Conservation (phyloP, 2,113 vertebrate species). For the Neofelis nebulosa region DNA sequence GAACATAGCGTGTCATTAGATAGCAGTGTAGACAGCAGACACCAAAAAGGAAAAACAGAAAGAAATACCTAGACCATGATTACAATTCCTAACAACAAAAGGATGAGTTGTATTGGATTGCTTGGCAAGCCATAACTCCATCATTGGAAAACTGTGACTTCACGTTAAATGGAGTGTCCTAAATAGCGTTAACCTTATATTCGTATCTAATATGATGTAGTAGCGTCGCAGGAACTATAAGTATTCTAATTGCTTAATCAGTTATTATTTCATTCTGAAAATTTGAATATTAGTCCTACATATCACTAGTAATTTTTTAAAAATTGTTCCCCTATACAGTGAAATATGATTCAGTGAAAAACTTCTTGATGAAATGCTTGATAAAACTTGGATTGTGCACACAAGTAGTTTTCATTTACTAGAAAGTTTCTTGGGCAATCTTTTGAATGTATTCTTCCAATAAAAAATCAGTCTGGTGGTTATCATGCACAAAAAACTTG, state of each 20-base stretch:
- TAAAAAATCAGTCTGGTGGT: not conserved
- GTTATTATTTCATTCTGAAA: slow-evolving; percentile 51
- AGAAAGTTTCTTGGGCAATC: not conserved
- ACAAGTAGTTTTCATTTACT: not conserved
- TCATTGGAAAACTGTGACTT: not conserved
- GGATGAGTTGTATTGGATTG: not conserved
- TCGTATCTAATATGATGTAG: not conserved
- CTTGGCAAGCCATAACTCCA: not conserved
- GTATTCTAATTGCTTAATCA: not conserved
- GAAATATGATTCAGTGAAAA: slow-evolving; percentile 52
- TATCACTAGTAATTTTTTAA: slow-evolving; percentile 16
- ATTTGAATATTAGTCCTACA: not conserved
- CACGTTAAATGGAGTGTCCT: not conserved
- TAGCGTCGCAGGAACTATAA: not conserved
- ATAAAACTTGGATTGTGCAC: not conserved
- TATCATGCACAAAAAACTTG: not conserved
- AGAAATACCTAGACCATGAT: not conserved
- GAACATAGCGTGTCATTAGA: not conserved
- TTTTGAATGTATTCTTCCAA: not conserved
- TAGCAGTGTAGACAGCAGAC: not conserved
- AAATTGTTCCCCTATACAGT: not conserved
- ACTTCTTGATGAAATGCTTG: not conserved
- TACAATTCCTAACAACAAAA: slow-evolving; percentile 58
- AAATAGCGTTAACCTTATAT: not conserved
- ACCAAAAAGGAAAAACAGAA: not conserved